Evolutionary conservation across 2,113 vertebrate species (phyloP).

Genomic region (Actinemys pallida): DNA sequence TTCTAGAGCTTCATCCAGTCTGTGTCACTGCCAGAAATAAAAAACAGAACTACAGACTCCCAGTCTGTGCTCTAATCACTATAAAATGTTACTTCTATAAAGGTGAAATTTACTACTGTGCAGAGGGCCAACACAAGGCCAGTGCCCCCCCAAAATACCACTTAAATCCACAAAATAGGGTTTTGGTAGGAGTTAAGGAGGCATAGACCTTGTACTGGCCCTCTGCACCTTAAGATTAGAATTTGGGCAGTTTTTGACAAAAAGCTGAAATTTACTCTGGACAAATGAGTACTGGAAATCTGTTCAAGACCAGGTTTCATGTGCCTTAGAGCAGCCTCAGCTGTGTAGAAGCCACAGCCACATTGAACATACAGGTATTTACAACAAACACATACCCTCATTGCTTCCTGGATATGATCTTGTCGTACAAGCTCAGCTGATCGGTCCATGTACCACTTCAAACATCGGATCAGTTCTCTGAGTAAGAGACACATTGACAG

Average conservation of each 20-base stretch:
- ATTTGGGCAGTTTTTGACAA: neutral
- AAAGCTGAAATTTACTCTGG: neutral
- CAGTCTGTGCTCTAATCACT: neutral
- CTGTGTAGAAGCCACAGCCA: neutral
- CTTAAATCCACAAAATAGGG: neutral
- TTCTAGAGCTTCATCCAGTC: neutral
- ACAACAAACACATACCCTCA: constrained; percentile 84
- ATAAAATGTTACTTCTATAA: neutral
- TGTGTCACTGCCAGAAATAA: neutral
- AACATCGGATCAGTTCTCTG: constrained; percentile 96
- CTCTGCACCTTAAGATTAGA: neutral
- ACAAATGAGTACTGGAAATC: neutral
- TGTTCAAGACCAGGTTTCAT: neutral
- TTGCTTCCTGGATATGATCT: constrained; percentile 98
- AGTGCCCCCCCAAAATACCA: rapidly evolving
- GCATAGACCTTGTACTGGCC: rapidly evolving
- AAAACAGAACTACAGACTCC: neutral
- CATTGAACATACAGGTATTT: rapidly evolving
- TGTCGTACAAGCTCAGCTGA: constrained; percentile 95
- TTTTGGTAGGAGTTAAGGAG: neutral
- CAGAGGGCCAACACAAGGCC: neutral
- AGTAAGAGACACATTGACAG: constrained; percentile 34
- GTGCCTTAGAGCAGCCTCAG: neutral
- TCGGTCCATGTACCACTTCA: constrained; percentile 99
- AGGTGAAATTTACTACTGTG: neutral